Evolutionary conservation across 1,140 invertebrate genomes (phyloP).

Genomic region (Drosophila bipectinata): DNA sequence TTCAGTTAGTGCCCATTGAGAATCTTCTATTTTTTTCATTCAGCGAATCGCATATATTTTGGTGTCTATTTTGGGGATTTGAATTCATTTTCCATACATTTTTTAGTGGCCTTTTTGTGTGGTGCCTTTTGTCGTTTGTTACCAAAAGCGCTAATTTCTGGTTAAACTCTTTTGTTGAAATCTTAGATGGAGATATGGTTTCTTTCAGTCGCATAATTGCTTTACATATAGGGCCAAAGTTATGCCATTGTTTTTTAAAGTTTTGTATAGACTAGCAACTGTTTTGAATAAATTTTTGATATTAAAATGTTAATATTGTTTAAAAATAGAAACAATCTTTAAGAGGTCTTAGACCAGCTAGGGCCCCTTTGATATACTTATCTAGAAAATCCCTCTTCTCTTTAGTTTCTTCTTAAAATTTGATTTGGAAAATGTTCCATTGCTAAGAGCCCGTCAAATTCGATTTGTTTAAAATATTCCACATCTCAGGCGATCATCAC

Average conservation of each 20-base stretch:
- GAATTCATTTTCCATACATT: conserved; percentile 35
- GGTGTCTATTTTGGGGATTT: conserved; percentile 43
- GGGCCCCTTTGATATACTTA: no score
- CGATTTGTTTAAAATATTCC: conserved; percentile 19
- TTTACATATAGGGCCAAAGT: conserved; percentile 24
- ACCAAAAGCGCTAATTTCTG: conserved; percentile 51
- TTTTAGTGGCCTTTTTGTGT: conserved; percentile 15
- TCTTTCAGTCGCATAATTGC: conserved; percentile 15
- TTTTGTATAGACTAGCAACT: not conserved
- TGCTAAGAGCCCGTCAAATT: conserved; percentile 40
- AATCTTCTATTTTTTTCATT: conserved; percentile 31
- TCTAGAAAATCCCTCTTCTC: no score
- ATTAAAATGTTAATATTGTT: not conserved
- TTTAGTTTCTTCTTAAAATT: not conserved
- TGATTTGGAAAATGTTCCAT: conserved; percentile 8
- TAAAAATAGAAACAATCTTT: not conserved
- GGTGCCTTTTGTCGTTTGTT: conserved; percentile 25
- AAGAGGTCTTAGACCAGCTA: not conserved
- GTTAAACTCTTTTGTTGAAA: conserved; percentile 23
- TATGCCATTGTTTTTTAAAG: not conserved
- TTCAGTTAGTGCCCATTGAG: conserved; percentile 50
- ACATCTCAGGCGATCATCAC: conserved; percentile 14
- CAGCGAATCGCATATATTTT: conserved; percentile 29
- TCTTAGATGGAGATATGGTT: not conserved
- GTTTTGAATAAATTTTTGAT: not conserved